Base-by-base conservation (phyloP, 2,888 invertebrate species). In the Iphiclides podalirius region DNA sequence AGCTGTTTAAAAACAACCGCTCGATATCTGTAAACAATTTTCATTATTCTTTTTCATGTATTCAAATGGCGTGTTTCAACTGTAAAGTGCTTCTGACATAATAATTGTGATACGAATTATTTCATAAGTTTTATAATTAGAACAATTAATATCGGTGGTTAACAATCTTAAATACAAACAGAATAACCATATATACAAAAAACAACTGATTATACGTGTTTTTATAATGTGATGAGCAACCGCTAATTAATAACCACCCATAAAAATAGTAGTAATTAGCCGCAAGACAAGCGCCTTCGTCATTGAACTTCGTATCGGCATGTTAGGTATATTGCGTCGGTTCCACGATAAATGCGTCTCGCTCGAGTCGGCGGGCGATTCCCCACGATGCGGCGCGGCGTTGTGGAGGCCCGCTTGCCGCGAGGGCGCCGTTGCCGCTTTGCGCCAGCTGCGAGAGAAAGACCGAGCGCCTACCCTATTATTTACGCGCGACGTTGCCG, bases 401-500 rank as follows among this genome's bases (percentile, higher is more conserved):
- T 74, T 73, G 72, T 72, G 75, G 77, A 69, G 73, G 70, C 55
- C 63, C 64, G 67, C 63, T 66, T 61, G 64, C n/a, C 61, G 70
- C 60, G 53, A 52, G 59, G 52, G 85, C 85, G 82, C 75, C 79
- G 88, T 87, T 87, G 87, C 86, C 86, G 72, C 75, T 73, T 61
- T 70, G 79, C 84, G 83, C 86, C 87, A 84, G 85, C 88, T 87
- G 88, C 84, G 85, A 87, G 85, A 85, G 86, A 84, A 85, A 86
- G 79, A 87, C 80, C 77, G 79, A 75, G 79, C 80, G 84, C 83
- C 80, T 86, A 88, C 88, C 88, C 88, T 87, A 87, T 88, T 87
- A 87, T 87, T 87, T 87, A 87, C 86, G 82, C 84, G 88, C 86
- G 85, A 67, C 81, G 88, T 88, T 88, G 88, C 86, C 88, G 70